Conservation (phyloP, 2,113 vertebrate species). For the Ascaphus truei region DNA sequence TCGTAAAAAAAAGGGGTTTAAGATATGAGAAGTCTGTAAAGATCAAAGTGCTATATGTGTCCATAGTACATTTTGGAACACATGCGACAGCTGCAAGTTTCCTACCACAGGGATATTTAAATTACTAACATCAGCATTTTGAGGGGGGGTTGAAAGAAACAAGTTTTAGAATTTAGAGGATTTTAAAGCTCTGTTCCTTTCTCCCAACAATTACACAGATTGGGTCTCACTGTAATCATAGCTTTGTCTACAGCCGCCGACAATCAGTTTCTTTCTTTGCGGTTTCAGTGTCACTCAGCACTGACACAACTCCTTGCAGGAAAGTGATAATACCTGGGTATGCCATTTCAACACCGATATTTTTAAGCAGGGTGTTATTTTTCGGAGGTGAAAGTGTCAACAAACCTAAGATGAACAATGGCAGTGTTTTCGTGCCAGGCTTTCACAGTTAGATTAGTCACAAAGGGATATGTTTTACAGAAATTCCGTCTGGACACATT, state of each 20-base stretch:
- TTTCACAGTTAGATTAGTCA: background rate
- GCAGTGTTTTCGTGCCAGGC: background rate
- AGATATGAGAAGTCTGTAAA: too few relatives aligned
- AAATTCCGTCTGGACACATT: slow-evolving; percentile 2
- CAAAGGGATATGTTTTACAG: background rate
- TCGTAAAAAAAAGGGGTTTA: too few relatives aligned
- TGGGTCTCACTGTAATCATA: slow-evolving; percentile 6
- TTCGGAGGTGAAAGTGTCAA: slow-evolving; percentile 22
- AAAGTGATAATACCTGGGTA: slow-evolving; percentile 29
- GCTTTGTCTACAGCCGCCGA: background rate
- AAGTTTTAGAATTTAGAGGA: background rate
- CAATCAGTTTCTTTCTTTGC: background rate
- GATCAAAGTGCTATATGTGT: too few relatives aligned
- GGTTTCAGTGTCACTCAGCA: slow-evolving; percentile 1
- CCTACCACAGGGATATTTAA: background rate
- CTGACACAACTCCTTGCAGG: background rate
- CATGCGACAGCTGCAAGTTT: background rate
- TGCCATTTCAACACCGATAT: background rate
- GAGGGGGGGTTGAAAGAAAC: background rate
- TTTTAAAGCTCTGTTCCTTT: background rate
- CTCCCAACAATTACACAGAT: slow-evolving; percentile 11
- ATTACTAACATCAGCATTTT: background rate
- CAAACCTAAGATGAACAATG: background rate
- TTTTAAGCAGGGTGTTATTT: slow-evolving; percentile 28
- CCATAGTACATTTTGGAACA: background rate